Conservation (phyloP, 92 coral and sea anemone genomes). For the Porites divaricata region DNA sequence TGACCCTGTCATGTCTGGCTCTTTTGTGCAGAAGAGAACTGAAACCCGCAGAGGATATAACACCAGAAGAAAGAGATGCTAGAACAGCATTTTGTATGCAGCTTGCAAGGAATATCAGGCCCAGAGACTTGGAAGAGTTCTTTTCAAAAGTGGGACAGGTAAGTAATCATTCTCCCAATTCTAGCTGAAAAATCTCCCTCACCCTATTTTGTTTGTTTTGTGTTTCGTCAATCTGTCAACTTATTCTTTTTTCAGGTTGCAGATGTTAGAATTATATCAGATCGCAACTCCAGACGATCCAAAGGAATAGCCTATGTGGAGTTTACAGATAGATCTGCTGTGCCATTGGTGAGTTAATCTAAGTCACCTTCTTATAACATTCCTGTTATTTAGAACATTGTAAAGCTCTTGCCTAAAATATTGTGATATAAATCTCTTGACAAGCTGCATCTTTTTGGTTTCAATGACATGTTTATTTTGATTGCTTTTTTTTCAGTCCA, state of each 20-base stretch:
- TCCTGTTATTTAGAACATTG: too few species aligned
- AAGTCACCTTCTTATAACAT: too few species aligned
- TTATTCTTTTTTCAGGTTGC: constrained; percentile 67
- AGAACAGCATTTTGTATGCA: constrained; percentile 99
- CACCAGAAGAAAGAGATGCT: constrained; percentile 91
- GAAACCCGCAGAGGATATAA: constrained; percentile 71
- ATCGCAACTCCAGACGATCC: constrained; percentile 96
- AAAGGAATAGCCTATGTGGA: constrained; percentile 99
- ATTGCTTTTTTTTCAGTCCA: too few species aligned
- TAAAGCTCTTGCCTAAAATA: too few species aligned
- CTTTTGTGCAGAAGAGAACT: constrained; percentile 21
- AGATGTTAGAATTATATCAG: constrained; percentile 97
- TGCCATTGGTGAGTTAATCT: constrained; percentile 86
- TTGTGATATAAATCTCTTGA: too few species aligned
- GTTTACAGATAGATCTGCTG: constrained; percentile 96
- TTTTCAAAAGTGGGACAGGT: constrained; percentile 99
- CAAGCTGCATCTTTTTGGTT: too few species aligned
- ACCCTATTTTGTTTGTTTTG: background rate
- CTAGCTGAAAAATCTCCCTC: background rate
- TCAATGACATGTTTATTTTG: too few species aligned
- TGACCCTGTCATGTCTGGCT: background rate
- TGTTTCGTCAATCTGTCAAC: background rate
- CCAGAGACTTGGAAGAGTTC: constrained; percentile 95
- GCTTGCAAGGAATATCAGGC: constrained; percentile 96
- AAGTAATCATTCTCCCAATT: background rate